Conservation (phyloP, 2,113 vertebrate species). For the Ceuthmochares aereus region DNA sequence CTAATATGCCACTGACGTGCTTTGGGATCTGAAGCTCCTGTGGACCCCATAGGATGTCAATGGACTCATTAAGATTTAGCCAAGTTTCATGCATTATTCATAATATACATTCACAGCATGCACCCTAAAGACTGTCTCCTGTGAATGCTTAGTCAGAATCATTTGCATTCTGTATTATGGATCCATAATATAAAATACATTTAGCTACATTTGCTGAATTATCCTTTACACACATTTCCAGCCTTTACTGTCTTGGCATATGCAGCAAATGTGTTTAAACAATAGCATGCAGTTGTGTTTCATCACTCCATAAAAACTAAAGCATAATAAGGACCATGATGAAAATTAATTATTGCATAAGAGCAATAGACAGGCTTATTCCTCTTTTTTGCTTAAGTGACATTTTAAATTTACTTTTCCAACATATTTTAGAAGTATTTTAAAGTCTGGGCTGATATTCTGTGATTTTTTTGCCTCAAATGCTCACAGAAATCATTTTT, state of each 20-base stretch:
- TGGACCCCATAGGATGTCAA: slow-evolving; percentile 80
- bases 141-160: slow-evolving; percentile 81
- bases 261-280: slow-evolving; percentile 76
- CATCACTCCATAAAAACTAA: slow-evolving; percentile 72
- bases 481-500: slow-evolving; percentile 48
- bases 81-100: slow-evolving; percentile 85
- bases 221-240: slow-evolving; percentile 74
- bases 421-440: slow-evolving; percentile 42
- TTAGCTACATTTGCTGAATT: slow-evolving; percentile 77
- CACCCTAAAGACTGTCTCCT: slow-evolving; percentile 74
- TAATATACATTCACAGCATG: slow-evolving; percentile 81
- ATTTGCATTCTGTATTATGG: slow-evolving; percentile 83
- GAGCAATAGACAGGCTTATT: slow-evolving; percentile 54
- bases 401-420: slow-evolving; percentile 68
- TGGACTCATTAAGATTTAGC: slow-evolving; percentile 82
- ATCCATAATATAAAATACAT: slow-evolving; percentile 77
- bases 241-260: slow-evolving; percentile 56
- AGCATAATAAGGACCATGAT: slow-evolving; percentile 69
- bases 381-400: slow-evolving; percentile 44
- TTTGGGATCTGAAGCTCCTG: slow-evolving; percentile 74
- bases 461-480: slow-evolving; percentile 71
- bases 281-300: slow-evolving; percentile 72
- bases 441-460: slow-evolving; percentile 55
- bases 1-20: slow-evolving; percentile 56
- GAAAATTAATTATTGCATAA: slow-evolving; percentile 75